Conservation (phyloP, 2,113 vertebrate species). For the Salvelinus fontinalis region DNA sequence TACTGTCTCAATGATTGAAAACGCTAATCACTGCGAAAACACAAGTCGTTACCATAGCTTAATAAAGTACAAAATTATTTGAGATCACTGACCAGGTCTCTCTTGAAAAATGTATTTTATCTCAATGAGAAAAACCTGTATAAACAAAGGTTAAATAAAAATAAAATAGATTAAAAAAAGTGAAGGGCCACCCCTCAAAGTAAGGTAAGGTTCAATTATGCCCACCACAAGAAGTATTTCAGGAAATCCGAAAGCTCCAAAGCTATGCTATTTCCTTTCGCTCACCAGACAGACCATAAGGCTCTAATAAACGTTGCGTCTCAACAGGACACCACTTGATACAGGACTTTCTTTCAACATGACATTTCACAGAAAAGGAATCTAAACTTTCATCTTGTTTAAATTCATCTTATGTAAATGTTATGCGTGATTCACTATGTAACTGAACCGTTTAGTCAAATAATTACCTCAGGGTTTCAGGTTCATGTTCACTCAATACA, state of each 20-base stretch:
- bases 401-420: not conserved
- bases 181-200: constrained; percentile 29
- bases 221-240: constrained; percentile 26
- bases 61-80: not conserved
- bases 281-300: constrained; percentile 15
- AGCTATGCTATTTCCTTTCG: not conserved
- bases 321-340: constrained; percentile 8
- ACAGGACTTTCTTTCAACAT: not conserved
- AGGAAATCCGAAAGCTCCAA: constrained; percentile 9
- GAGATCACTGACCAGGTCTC: not conserved
- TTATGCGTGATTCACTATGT: not conserved
- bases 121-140: no score
- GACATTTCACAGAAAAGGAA: not conserved
- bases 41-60: not conserved
- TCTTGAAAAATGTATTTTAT: no score
- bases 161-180: not conserved
- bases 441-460: no score
- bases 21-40: not conserved
- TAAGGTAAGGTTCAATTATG: constrained; percentile 19
- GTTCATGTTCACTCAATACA: no score
- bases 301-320: constrained; percentile 1
- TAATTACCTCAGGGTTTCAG: no score
- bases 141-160: not conserved
- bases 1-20: not conserved
- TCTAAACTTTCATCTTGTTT: not conserved